Conservation (phyloP, 2,888 invertebrate species). For the Ceraclea dissimilis region DNA sequence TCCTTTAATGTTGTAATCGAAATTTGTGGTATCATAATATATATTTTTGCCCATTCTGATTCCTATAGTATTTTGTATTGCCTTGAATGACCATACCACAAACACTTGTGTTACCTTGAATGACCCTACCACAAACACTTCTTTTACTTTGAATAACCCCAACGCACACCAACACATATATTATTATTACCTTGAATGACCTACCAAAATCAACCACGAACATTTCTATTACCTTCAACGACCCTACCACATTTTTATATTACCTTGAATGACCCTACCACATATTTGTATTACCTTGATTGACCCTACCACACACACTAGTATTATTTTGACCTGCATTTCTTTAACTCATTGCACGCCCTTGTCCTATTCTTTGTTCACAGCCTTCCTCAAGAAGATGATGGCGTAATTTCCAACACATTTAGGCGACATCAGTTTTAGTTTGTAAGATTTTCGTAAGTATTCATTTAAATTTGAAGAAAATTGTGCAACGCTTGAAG, state of each 20-base stretch:
- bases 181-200: background rate
- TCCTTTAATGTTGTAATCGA: too few species aligned
- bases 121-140: background rate
- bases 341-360: constrained; percentile 11
- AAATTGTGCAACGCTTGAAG: too few species aligned
- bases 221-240: too few species aligned
- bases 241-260: background rate
- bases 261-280: background rate
- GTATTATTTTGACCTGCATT: background rate
- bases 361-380: constrained; percentile 39
- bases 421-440: constrained; percentile 40
- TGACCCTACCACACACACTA: background rate
- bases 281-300: background rate
- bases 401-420: constrained; percentile 46
- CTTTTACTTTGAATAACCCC: background rate
- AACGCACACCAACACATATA: too few species aligned
- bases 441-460: constrained; percentile 52
- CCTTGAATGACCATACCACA: background rate
- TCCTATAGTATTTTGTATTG: too few species aligned
- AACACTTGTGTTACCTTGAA: background rate
- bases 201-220: too few species aligned
- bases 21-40: too few species aligned
- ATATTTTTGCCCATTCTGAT: too few species aligned
- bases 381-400: constrained; percentile 76
- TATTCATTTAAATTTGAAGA: constrained; percentile 28